Base-by-base conservation (phyloP, 2,888 invertebrate genomes). In the Plagiodera versicolora region DNA sequence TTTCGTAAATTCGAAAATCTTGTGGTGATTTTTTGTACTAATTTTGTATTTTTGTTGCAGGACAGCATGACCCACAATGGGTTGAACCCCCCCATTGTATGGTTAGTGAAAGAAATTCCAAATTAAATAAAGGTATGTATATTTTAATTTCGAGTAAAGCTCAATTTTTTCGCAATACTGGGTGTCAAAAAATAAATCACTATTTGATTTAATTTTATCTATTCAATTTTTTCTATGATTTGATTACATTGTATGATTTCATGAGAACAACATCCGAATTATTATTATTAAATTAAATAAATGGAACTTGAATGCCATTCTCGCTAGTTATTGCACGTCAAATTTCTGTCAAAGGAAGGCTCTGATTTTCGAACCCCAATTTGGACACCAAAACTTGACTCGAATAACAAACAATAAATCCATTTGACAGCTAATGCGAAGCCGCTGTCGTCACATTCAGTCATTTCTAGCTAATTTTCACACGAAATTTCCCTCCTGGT, bases 41-140 rank as follows among this genome's bases (percentile, higher is more conserved):
- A 46, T 4, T 19, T 57, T 65, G 28, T 18, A 19, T 35, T 50
- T 51, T 70, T 71, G 64, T 77, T 76, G 59, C 74, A 77, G 77
- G 70, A 70, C 68, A 72, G 72, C 64, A 70, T 68, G 72, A 65
- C 64, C 62, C 75, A 77, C 69, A 70, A 79, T 79, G 79, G 79
- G 79, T 75, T 79, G 78, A 79, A 77, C 71, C 62, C 68, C 58
- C 67, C 65, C 60, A 64, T 69, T 70, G n/a, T n/a, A n/a, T 70
- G 68, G 61, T 70, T 69, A 59, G 51, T 69, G 61, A 52, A 68
- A 59, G 69, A 65, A 65, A 63, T 65, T 67, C 65, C 60, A 67
- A 56, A 66, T 62, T 69, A 63, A 70, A 64, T 66, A 66, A 63
- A 70, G 69, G 71, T 71, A 66, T 48, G 39, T 53, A 54, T 39